Percentiles rank a stretch among this genome's conserved stretches.
phyloP scores from a whole-genome alignment of 1,140 invertebrate species.

The Trachymyrmex septentrionalis region DNA sequence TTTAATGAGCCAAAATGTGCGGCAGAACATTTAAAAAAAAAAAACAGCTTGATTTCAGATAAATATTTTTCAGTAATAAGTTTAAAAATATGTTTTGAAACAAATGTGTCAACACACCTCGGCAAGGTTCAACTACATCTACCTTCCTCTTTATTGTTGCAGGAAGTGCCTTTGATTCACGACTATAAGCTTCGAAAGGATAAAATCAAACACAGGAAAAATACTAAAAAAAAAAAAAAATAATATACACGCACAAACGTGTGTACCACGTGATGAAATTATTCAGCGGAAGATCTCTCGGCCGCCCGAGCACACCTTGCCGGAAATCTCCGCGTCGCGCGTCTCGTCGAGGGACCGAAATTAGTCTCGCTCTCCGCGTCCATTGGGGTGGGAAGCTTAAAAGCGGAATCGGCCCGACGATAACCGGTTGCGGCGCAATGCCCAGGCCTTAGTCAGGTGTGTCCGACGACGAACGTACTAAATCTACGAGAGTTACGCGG shows the following conservation, averaged over 20 bases:
- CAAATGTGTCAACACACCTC: background rate
- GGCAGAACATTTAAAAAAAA: background rate
- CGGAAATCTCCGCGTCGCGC: background rate
- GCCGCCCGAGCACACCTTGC: background rate
- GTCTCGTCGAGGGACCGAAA: background rate
- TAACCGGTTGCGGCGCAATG: constrained; percentile 65
- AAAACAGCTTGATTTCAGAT: background rate
- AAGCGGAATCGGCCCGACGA: constrained; percentile 45
- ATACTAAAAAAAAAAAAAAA: constrained; percentile 11
- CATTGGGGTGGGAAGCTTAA: constrained; percentile 9
- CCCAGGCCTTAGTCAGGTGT: constrained; percentile 77
- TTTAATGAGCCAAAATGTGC: background rate
- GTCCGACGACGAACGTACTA: constrained; percentile 80
- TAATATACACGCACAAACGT: background rate
- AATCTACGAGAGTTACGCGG: constrained; percentile 82
- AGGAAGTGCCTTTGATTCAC: background rate
- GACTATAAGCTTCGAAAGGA: background rate
- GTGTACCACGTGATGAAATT: background rate
- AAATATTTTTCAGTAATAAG: background rate
- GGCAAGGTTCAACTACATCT: no score
- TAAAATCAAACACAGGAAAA: background rate
- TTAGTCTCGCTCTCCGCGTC: constrained; percentile 27
- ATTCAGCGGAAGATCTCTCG: background rate
- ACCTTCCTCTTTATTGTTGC: background rate
- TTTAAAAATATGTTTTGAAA: background rate